Conservation (phyloP, 2,113 vertebrate genomes). For the Lophotis ruficrista region DNA sequence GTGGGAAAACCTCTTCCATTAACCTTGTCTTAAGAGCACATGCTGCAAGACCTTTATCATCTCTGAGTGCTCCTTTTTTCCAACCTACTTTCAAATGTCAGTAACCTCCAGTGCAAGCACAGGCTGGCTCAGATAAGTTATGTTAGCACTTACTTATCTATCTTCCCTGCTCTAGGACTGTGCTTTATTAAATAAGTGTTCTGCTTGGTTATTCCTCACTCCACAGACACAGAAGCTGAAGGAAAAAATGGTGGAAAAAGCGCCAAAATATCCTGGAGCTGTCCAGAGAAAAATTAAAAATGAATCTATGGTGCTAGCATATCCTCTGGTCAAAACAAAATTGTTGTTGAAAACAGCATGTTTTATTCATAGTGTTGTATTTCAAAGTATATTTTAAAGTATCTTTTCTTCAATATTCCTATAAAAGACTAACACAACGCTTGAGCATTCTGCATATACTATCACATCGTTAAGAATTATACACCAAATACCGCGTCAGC, state of each 20-base stretch:
- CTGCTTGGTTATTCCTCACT: not conserved
- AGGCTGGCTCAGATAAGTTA: not conserved
- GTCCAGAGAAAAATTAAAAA: slow-evolving; percentile 14
- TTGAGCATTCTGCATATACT: not conserved
- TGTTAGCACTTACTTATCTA: not conserved
- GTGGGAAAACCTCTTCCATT: not conserved
- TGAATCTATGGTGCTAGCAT: not conserved
- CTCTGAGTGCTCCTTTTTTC: not conserved
- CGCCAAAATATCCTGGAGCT: not conserved
- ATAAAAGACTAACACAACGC: not conserved
- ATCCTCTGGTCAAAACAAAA: not conserved
- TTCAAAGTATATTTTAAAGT: not conserved
- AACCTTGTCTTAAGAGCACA: not conserved
- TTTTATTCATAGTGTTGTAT: not conserved
- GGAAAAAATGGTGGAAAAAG: not conserved
- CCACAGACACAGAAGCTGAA: not conserved
- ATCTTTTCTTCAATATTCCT: not conserved
- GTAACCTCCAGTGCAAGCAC: not conserved
- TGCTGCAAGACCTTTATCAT: not conserved
- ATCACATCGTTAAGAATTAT: not conserved
- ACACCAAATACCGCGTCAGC: not conserved
- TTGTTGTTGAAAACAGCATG: not conserved
- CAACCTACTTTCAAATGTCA: not conserved
- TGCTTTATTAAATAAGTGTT: not conserved
- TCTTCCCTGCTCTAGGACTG: not conserved